Percentiles rank a stretch among this genome's conserved stretches.
phyloP scores from a whole-genome alignment of 37 sponge, comb jelly and placozoan genomes.

The Amphimedon queenslandica region DNA sequence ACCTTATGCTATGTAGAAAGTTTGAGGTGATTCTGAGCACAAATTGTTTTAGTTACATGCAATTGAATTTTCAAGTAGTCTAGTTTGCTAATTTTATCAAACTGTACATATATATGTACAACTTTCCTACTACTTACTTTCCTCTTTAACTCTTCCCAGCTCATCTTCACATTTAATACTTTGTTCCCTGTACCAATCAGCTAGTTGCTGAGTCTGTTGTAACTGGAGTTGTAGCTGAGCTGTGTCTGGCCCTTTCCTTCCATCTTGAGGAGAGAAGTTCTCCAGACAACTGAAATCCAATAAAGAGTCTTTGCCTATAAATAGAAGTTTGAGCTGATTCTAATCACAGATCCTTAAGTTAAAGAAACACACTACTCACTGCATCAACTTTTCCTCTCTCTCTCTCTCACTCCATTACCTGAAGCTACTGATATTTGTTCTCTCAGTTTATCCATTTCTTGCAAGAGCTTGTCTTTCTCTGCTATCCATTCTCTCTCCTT shows the following conservation, averaged over 20 bases:
- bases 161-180: conserved; percentile 90
- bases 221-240: conserved; percentile 67
- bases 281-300: background rate
- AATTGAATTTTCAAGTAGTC: too few relatives aligned
- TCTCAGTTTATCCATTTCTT: conserved; percentile 69
- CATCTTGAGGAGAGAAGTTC: background rate
- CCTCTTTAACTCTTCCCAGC: conserved; percentile 82
- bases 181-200: conserved; percentile 98
- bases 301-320: background rate
- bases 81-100: too few relatives aligned
- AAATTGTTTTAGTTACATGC: too few relatives aligned
- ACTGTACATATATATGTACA: background rate
- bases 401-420: background rate
- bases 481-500: conserved; percentile 87
- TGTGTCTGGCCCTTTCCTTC: background rate
- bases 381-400: background rate
- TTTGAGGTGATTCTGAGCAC: too few relatives aligned
- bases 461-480: conserved; percentile 86
- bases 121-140: conserved; percentile 1
- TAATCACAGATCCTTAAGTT: background rate
- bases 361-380: too few relatives aligned
- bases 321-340: background rate
- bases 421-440: conserved; percentile 47
- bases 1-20: too few relatives aligned
- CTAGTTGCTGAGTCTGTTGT: conserved; percentile 84